Base-by-base conservation (phyloP, 2,797 vertebrate species). In the Mionectes olivaceus region DNA sequence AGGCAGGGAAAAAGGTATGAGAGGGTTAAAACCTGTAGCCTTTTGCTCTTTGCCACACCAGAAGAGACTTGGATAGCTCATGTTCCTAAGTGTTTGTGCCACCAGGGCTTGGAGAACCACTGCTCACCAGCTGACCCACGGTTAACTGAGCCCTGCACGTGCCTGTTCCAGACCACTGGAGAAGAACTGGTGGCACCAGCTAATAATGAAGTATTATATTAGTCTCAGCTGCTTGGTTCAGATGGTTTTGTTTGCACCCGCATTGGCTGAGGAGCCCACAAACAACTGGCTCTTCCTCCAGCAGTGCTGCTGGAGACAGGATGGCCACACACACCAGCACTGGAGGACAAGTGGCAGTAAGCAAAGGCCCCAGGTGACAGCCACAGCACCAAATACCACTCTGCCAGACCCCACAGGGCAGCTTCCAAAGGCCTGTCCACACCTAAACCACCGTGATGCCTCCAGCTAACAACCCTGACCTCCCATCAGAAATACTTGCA, bases 261-360 rank as follows among this genome's bases (percentile, higher is more conserved):
- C 17, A 15, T 1, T 4, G 44, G 37, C 30, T 56, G 75, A 68
- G 55, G 30, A 76, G 16, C n/a, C 6, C 65, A 5, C 13, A 25
- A 15, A 18, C 11, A 13, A 11, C 9, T 2, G 1, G 16, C 4
- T 33, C 28, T 30, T 49, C 57, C 63, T 35, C 43, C 13, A 41
- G 65, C 61, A 56, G 52, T 4, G 80, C 46, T 88, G 80, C 77
- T 56, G 65, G 37, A n/a, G 46, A 41, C 28, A 41, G 46, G 6
- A 16, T 2, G 15, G 50, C 13, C 37, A 5, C 1, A 1, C 11
- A 25, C 0, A 0, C 39, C 0, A 0, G 35, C 6, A 37, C 73
- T 70, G 43, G 5, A 56, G 47, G 50, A 61, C 33, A 65, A 61
- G 44, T 0, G 2, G 18, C 83, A 84, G 37, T 0, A 0, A 92